These are phyloP conservation scores for Cephus nigrinus DNA, from an alignment of 2,888 invertebrate species.

Conservation along the genomic window DNA sequence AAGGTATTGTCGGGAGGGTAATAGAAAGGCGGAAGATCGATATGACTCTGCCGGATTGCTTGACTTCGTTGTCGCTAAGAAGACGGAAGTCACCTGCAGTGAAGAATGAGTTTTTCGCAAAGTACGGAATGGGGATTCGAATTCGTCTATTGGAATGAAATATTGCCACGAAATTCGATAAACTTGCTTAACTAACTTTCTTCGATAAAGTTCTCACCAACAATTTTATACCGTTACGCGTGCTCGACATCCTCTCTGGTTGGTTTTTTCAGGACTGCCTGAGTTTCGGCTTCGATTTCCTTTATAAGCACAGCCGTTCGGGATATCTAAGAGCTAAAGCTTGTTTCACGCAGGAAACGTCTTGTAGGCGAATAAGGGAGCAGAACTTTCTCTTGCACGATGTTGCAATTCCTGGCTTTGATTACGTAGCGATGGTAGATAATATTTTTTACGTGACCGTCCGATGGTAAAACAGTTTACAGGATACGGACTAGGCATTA, in stretches of 20 bases:
- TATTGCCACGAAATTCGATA: neutral
- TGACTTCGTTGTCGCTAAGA: neutral
- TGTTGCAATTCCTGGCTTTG: neutral
- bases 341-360: constrained; percentile 44
- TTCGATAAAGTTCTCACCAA: neutral
- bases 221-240: neutral
- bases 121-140: neutral
- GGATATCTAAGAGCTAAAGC: constrained; percentile 44
- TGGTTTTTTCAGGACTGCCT: neutral
- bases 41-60: neutral
- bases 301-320: neutral
- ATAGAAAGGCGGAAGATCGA: neutral
- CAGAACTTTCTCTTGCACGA: neutral
- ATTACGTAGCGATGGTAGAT: neutral
- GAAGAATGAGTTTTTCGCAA: neutral
- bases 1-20: neutral
- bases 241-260: neutral
- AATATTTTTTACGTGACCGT: neutral
- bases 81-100: neutral
- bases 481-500: neutral
- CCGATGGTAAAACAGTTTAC: neutral
- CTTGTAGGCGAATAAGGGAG: neutral
- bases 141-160: neutral
- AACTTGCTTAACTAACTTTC: neutral
- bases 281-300: neutral